These are phyloP conservation scores for Eclectus roratus DNA, from an alignment of 2,113 vertebrate species.

Conservation along the genomic window DNA sequence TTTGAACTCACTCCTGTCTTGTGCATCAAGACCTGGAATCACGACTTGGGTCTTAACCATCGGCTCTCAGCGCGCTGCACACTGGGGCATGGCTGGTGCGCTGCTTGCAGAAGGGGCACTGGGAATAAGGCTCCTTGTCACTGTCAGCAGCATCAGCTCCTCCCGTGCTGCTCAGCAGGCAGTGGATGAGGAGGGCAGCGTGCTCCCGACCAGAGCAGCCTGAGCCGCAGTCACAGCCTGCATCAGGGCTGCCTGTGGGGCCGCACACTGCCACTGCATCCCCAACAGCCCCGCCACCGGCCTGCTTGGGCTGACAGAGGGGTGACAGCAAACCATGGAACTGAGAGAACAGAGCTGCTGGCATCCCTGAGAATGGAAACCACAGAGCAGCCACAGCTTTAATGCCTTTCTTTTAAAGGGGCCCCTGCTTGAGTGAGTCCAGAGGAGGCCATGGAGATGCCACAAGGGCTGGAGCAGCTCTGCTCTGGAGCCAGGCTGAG, in stretches of 20 bases:
- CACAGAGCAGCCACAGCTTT: neutral
- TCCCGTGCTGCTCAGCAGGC: neutral
- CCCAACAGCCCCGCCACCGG: neutral
- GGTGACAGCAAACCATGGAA: neutral
- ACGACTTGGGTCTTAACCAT: neutral
- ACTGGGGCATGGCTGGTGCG: accelerated
- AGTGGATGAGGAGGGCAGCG: neutral
- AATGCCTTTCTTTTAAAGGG: neutral
- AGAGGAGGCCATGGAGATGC: neutral
- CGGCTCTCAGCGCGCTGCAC: neutral
- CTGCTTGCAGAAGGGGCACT: neutral
- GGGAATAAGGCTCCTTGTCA: neutral
- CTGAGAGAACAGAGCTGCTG: neutral
- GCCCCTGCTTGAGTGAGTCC: neutral
- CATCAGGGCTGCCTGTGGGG: accelerated
- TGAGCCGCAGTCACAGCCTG: neutral
- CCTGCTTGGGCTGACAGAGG: neutral
- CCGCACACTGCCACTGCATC: accelerated
- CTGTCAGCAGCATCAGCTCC: neutral
- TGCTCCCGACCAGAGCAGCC: neutral
- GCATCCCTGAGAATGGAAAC: neutral
- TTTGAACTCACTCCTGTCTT: neutral
- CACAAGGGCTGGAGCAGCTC: neutral
- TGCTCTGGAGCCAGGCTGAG: neutral
- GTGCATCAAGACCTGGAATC: neutral